A percentile compares a stretch with the other conserved stretches of the same genome.
Conservation (phyloP, 2,797 vertebrate genomes). For the Eidolon dupreanum region DNA sequence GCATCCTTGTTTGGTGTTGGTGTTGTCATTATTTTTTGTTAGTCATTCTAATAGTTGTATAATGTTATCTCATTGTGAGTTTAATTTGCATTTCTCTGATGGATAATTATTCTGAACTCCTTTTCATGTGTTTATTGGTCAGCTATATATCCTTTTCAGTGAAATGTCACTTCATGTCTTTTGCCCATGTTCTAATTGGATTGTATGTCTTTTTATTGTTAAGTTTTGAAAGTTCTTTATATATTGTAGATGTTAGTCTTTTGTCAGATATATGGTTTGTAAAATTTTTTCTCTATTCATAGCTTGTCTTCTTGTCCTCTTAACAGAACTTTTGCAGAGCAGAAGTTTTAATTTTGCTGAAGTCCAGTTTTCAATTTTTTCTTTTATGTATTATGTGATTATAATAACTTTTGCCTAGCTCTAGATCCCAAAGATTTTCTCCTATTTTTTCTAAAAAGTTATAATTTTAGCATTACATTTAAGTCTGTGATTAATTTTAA, state of each 20-base stretch:
- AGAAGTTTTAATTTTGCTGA: slow-evolving; percentile 37
- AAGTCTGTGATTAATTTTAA: neutral
- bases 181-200: neutral
- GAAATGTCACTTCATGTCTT: neutral
- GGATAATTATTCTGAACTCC: neutral
- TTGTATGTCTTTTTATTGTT: neutral
- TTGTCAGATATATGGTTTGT: neutral
- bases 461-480: neutral
- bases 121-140: neutral
- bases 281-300: neutral
- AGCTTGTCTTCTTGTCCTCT: neutral
- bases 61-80: neutral
- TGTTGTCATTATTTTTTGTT: neutral
- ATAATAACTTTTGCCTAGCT: neutral
- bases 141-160: neutral
- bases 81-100: neutral
- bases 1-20: neutral
- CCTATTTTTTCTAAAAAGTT: neutral
- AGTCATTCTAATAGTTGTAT: neutral
- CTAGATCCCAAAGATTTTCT: neutral
- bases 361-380: neutral
- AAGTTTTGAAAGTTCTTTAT: neutral
- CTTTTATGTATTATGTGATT: neutral
- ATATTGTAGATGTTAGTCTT: neutral
- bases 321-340: neutral